Evolutionary conservation across 2,113 vertebrate species (phyloP).

Genomic region (Menidia beryllina): DNA sequence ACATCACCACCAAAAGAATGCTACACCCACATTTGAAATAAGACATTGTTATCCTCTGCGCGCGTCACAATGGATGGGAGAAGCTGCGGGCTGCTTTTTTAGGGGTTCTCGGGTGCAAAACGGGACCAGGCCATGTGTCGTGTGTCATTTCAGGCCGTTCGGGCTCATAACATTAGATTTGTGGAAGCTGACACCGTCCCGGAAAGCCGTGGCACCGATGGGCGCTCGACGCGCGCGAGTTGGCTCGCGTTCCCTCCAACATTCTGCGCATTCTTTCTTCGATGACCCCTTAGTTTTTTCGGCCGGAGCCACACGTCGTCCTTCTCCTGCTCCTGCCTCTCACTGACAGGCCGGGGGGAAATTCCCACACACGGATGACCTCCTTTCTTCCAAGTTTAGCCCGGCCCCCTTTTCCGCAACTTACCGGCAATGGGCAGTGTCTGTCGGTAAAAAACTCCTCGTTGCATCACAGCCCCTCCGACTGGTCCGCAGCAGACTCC

Average conservation of each 20-base stretch:
- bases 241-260: conserved; percentile 53
- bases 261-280: conserved; percentile 66
- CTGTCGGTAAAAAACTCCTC: conserved; percentile 80
- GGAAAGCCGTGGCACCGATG: too few species aligned
- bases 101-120: background rate
- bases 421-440: conserved; percentile 83
- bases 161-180: background rate
- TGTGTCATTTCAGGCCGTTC: background rate
- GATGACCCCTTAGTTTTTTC: conserved; percentile 58
- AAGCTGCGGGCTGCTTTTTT: conserved; percentile 31
- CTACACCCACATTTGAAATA: conserved; percentile 67
- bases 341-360: conserved; percentile 71
- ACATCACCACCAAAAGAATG: conserved; percentile 66
- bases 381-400: conserved; percentile 71
- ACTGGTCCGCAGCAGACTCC: conserved; percentile 61
- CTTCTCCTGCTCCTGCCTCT: conserved; percentile 38
- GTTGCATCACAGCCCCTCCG: conserved; percentile 75
- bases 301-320: conserved; percentile 18
- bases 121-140: background rate
- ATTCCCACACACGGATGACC: conserved; percentile 80
- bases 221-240: background rate
- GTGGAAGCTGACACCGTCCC: background rate
- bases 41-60: conserved; percentile 58
- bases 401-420: conserved; percentile 70
- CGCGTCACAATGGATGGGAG: conserved; percentile 49